Percentiles rank a stretch among this genome's conserved stretches.
Conservation (phyloP, 2,113 vertebrate genomes). For the Athene noctua region DNA sequence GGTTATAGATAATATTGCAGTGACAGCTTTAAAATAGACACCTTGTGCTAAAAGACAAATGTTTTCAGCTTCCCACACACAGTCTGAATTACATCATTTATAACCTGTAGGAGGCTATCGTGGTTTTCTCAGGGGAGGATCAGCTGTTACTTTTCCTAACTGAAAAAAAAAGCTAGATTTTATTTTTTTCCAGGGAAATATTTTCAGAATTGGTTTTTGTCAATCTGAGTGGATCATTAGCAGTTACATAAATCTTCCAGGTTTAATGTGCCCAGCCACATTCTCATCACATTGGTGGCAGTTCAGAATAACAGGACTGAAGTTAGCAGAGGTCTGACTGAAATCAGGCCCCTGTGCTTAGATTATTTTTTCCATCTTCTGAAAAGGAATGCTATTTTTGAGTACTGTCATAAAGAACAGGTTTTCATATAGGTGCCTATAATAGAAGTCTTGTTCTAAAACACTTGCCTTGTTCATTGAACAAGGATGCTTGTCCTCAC, state of each 20-base stretch:
- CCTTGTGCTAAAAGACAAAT: constrained; percentile 70
- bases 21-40: constrained; percentile 73
- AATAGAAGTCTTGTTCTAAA: neutral
- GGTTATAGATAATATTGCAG: constrained; percentile 56
- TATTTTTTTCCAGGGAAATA: neutral
- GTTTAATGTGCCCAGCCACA: neutral
- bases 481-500: neutral
- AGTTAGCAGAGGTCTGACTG: neutral
- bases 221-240: neutral
- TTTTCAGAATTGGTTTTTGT: constrained; percentile 25
- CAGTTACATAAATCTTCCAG: neutral
- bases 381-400: neutral
- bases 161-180: constrained; percentile 38
- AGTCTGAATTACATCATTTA: constrained; percentile 69
- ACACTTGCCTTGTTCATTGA: neutral
- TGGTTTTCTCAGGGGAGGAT: constrained; percentile 73
- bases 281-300: neutral
- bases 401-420: neutral
- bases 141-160: constrained; percentile 65
- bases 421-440: neutral
- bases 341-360: neutral
- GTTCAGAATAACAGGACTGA: neutral
- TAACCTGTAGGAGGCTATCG: constrained; percentile 69
- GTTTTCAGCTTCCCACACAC: constrained; percentile 71
- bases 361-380: neutral